Base-by-base conservation (phyloP, 2,888 invertebrate species). In the Agriopis marginaria region DNA sequence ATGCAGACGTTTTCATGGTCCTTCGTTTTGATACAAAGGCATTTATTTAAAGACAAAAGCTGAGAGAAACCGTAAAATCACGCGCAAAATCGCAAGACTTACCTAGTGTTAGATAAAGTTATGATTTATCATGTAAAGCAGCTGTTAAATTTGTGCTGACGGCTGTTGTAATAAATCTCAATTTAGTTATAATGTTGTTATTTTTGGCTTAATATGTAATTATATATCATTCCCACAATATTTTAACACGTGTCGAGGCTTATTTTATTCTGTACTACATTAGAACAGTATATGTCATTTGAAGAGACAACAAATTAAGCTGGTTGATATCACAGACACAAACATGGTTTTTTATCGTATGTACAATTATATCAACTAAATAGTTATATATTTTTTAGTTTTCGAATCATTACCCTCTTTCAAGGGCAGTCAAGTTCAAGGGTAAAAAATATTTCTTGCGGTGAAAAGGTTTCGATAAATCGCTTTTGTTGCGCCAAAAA, bases 41-140 rank as follows among this genome's bases (percentile, higher is more conserved):
- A 40, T 8, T 7, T 8, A 1, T 40, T 40, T 7, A 40, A 6
- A 47, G n/a, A 47, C 6, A n/a, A 5, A n/a, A 12, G 0, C n/a
- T 3, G 3, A 47, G 11, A 47, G n/a, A 47, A 44, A 10, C 0
- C 3, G 0, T 12, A 49, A n/a, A 12, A 49, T 7, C 3, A n/a
- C 7, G 12, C n/a, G 7, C n/a, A 12, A 47, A 6, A 11, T 12
- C 47, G n/a, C n/a, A 12, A 11, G n/a, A 7, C n/a, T 5, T 7
- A 49, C n/a, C n/a, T n/a, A 49, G n/a, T 49, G 47, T 49, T 49
- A n/a, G 47, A 49, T 59, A 59, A 47, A 45, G 45, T 49, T 56
- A 56, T 60, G 49, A 60, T 60, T 60, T 49, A 60, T 60, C 39
- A 49, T 40, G 7, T 54, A 54, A 12, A 51, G 3, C 61, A 61